Percentiles rank a stretch among this genome's conserved stretches.
These are phyloP conservation scores for Pasiphila rectangulata DNA, from an alignment of 2,888 invertebrate species.

Conservation along the genomic window DNA sequence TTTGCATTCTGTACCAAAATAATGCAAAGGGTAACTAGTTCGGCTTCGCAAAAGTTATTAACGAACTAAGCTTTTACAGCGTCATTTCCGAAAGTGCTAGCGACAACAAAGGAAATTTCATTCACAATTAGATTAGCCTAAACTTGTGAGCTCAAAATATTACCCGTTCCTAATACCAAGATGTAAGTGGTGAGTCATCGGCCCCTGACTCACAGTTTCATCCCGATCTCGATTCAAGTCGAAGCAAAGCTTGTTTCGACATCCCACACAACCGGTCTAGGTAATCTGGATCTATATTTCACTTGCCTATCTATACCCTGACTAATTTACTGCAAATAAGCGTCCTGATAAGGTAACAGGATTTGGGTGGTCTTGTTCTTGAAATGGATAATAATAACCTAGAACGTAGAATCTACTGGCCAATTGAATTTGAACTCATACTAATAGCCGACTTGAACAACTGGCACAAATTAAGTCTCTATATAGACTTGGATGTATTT, in stretches of 20 bases:
- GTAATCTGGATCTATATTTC: constrained; percentile 39
- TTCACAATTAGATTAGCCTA: constrained; percentile 33
- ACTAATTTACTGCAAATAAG: constrained; percentile 11
- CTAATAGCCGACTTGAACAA: no score
- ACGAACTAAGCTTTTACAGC: constrained; percentile 5
- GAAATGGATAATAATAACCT: background rate
- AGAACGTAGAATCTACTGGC: background rate
- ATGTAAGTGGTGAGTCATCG: constrained; percentile 63
- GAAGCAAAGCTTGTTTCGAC: constrained; percentile 26
- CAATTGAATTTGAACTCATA: background rate
- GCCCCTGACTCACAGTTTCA: constrained; percentile 58
- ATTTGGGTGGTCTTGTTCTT: constrained; percentile 2
- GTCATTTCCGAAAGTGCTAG: constrained; percentile 27
- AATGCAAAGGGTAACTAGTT: constrained; percentile 1
- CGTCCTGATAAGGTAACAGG: background rate
- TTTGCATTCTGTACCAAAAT: no score
- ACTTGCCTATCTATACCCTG: constrained; percentile 10
- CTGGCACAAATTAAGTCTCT: no score
- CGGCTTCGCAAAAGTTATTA: background rate
- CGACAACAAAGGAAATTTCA: constrained; percentile 30
- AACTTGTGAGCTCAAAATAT: constrained; percentile 39
- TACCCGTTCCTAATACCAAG: constrained; percentile 52
- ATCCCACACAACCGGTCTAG: constrained; percentile 44
- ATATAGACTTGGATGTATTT: no score
- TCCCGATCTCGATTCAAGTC: constrained; percentile 39